Percentiles rank a stretch among this genome's conserved stretches.
These are phyloP conservation scores for Oncorhynchus keta DNA, from an alignment of 2,113 vertebrate genomes.

Conservation along the genomic window DNA sequence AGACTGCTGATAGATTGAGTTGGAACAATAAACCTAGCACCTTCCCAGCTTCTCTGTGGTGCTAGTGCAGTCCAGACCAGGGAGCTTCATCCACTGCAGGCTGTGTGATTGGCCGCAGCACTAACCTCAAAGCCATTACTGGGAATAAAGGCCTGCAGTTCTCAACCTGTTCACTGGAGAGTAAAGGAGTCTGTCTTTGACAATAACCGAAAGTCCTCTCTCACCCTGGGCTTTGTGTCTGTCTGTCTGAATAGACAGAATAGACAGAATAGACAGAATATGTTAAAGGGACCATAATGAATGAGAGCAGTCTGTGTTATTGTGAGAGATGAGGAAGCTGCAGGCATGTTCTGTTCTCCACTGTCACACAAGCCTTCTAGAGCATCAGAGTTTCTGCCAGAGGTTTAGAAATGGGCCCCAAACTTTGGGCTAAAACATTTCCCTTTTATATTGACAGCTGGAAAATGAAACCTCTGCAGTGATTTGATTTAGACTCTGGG, in stretches of 20 bases:
- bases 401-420: neutral
- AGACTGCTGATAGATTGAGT: neutral
- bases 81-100: slow-evolving; percentile 53
- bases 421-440: neutral
- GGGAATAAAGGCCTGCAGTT: slow-evolving; percentile 1
- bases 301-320: neutral
- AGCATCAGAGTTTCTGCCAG: neutral
- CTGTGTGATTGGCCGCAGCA: slow-evolving; percentile 40
- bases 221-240: slow-evolving; percentile 3
- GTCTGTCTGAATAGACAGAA: neutral
- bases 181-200: neutral
- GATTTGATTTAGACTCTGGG: neutral
- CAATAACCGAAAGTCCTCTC: neutral
- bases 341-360: neutral
- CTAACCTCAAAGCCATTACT: slow-evolving; percentile 34
- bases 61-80: slow-evolving; percentile 35
- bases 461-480: neutral
- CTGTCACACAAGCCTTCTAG: neutral
- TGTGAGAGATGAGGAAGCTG: neutral
- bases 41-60: slow-evolving; percentile 50
- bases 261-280: neutral
- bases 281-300: neutral
- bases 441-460: neutral
- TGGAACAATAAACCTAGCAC: slow-evolving; percentile 43
- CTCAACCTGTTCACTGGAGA: slow-evolving; percentile 33